phyloP scores from a whole-genome alignment of 23 tunicate species.

The Ciona savignyi region DNA sequence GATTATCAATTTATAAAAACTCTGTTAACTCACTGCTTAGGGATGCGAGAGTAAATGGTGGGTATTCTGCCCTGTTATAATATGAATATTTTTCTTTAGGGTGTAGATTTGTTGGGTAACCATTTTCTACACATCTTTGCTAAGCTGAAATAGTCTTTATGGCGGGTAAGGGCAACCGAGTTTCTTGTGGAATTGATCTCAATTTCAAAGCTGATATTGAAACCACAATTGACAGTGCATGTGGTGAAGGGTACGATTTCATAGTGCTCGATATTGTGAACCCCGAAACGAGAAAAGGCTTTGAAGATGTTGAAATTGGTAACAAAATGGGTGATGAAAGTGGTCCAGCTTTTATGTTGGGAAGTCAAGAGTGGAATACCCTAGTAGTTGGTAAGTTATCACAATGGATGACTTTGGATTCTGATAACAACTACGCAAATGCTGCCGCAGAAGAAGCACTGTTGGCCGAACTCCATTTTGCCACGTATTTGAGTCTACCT shows the following conservation, averaged over 20 bases:
- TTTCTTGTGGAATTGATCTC: constrained; percentile 78
- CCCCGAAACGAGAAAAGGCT: constrained; percentile 11
- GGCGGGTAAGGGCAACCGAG: neutral
- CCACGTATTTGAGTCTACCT: constrained; percentile 70
- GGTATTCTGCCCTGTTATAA: too few relatives aligned
- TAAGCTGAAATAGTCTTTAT: too few relatives aligned
- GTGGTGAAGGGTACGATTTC: constrained; percentile 80
- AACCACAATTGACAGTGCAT: constrained; percentile 31
- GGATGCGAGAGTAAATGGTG: too few relatives aligned
- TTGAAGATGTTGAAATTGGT: constrained; percentile 23
- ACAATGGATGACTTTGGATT: constrained; percentile 17
- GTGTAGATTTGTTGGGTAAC: too few relatives aligned
- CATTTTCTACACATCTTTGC: too few relatives aligned
- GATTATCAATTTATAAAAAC: too few relatives aligned
- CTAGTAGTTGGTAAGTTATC: constrained; percentile 82
- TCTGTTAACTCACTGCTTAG: too few relatives aligned
- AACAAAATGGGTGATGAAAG: constrained; percentile 54
- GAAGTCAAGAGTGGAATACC: constrained; percentile 69
- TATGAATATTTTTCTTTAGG: too few relatives aligned
- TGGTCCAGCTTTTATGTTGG: constrained; percentile 45
- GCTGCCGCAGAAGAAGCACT: constrained; percentile 34
- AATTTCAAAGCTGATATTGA: constrained; percentile 60
- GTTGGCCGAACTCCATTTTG: constrained; percentile 45
- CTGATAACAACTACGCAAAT: constrained; percentile 9
- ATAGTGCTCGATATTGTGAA: constrained; percentile 48